A percentile compares a stretch with the other conserved stretches of the same genome.
Evolutionary conservation across 2,888 invertebrate genomes (phyloP).

Genomic region (Chrysopilus asiliformis): DNA sequence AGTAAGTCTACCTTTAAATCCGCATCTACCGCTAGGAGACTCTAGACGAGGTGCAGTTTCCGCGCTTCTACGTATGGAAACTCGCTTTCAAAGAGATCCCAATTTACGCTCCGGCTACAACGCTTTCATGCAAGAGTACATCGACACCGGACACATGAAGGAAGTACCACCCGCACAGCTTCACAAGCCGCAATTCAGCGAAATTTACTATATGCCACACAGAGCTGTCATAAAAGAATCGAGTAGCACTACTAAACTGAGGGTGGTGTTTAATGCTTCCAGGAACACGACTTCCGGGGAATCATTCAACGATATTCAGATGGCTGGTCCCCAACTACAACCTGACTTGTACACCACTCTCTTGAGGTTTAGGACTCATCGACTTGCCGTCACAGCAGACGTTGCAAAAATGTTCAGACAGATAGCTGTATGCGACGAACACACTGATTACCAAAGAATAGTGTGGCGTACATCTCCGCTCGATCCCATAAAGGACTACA

Average conservation of each 20-base stretch:
- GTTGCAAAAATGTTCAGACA: conserved; percentile 11
- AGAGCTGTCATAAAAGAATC: conserved; percentile 12
- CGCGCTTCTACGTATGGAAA: too few relatives aligned
- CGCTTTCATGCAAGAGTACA: too few relatives aligned
- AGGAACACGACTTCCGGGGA: conserved; percentile 3
- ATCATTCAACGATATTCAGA: conserved; percentile 9
- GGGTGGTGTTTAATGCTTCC: conserved; percentile 8
- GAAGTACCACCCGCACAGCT: too few relatives aligned
- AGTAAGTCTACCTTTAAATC: too few relatives aligned
- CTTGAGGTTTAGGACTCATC: too few relatives aligned
- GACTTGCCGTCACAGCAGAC: conserved; percentile 13
- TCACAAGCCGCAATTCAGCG: too few relatives aligned
- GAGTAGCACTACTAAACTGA: conserved; percentile 4
- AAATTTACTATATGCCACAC: conserved; percentile 15
- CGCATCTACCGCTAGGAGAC: too few relatives aligned
- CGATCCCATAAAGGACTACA: too few relatives aligned
- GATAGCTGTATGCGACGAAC: neutral
- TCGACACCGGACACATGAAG: too few relatives aligned
- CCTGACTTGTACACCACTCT: conserved; percentile 12
- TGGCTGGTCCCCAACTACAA: conserved; percentile 11
- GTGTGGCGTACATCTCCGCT: conserved; percentile 5
- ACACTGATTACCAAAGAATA: conserved; percentile 5
- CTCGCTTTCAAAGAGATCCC: too few relatives aligned
- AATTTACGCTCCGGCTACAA: too few relatives aligned
- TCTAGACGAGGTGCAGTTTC: too few relatives aligned